Evolutionary conservation across 1,140 invertebrate species (phyloP), one percentile per base, ranked within the genome.

Genomic region (Phthorimaea operculella): DNA sequence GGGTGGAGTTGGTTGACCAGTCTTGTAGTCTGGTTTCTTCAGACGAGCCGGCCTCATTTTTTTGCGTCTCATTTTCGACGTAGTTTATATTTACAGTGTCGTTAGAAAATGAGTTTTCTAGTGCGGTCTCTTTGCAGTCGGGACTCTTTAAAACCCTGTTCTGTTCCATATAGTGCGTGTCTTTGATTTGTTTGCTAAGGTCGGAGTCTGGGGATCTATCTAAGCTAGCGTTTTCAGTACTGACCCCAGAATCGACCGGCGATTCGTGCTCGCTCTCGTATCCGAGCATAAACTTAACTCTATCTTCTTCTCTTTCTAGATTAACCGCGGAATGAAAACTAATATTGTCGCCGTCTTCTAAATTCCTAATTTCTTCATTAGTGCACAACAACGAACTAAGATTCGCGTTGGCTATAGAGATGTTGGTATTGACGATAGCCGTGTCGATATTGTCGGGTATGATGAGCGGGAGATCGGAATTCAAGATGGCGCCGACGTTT

Each of bases 151-250:
- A 58, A 61, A 83, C 81, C 67, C 82, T 76, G 66, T 84, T 84
- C 55, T 83, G 76, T 70, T 79, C 72, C 70, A 83, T 81, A 50
- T 74, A 83, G 52, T 82, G 74, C 54, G 70, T 79, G 21, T 74
- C 74, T 60, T 74, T 73, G 1, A 78, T 53, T 16, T 74, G 74
- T 61, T 81, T 82, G 60, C 57, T 74, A 34, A 77, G 70, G 33
- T 89, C 88, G 11, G 87, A 82, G 58, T 87, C 88, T 0, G 88
- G 88, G 1, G 88, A 89, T 60, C 87, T 74, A 70, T 90, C 88
- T 69, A 92, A 72, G 66, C 90, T 92, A 5, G 90, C 91, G 54
- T 91, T 92, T 71, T 92, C 91, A 0, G 90, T 92, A 60, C 90
- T 91, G 42, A 92, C 90, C 0, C 91, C 90, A 0, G 90, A 92